These are phyloP conservation scores for Pangasianodon gigas DNA, from an alignment of 2,113 vertebrate genomes.

Conservation along the genomic window DNA sequence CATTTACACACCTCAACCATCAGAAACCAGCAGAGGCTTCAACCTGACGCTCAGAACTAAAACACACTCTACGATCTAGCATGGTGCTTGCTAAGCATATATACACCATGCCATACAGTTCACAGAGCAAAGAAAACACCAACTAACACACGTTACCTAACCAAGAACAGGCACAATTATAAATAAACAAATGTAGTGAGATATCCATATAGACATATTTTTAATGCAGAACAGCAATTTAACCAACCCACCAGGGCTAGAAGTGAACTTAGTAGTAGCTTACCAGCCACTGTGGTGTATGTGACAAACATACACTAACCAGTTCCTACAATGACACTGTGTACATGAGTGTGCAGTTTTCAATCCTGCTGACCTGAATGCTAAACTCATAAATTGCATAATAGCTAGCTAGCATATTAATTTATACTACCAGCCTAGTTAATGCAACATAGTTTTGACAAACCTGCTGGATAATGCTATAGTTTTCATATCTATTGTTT, in stretches of 20 bases:
- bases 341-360: background rate
- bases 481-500: background rate
- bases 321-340: background rate
- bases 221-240: background rate
- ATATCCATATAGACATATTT: background rate
- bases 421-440: background rate
- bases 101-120: background rate
- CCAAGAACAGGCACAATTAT: background rate
- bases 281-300: background rate
- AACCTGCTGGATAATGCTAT: background rate
- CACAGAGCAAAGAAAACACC: background rate
- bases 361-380: background rate
- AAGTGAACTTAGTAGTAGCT: background rate
- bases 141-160: background rate
- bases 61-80: constrained; percentile 44
- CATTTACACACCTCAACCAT: constrained; percentile 47
- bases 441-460: background rate
- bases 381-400: background rate
- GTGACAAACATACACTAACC: background rate
- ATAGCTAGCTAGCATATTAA: background rate
- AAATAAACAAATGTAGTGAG: background rate
- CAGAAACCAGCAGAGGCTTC: constrained; percentile 25
- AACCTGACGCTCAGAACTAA: constrained; percentile 42
- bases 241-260: background rate
- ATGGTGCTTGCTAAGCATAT: constrained; percentile 31